These are phyloP conservation scores for Ctenopoma kingsleyae DNA, from an alignment of 2,797 vertebrate genomes.

Conservation along the genomic window DNA sequence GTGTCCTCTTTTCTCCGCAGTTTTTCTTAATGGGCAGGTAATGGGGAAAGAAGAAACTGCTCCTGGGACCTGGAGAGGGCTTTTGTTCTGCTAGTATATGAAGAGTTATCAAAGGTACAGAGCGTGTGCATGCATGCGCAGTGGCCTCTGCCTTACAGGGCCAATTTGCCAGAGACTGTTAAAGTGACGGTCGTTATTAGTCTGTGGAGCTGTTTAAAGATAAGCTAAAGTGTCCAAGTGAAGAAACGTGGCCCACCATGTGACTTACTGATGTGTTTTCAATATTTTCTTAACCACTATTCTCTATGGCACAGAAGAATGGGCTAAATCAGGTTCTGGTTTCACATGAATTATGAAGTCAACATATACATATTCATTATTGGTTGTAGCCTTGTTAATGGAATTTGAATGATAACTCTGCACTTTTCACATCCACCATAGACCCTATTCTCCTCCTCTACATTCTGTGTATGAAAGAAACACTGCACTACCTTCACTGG, in stretches of 20 bases:
- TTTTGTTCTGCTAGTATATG: conserved; percentile 60
- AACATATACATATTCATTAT: no score
- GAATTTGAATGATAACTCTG: background rate
- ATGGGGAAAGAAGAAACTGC: conserved; percentile 58
- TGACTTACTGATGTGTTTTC: no score
- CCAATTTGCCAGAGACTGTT: no score
- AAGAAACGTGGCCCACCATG: no score
- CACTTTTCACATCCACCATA: background rate
- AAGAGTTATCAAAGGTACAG: conserved; percentile 49
- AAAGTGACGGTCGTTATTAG: no score
- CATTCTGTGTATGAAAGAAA: background rate
- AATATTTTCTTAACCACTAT: no score
- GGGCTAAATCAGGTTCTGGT: no score
- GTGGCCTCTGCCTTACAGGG: background rate
- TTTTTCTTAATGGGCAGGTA: conserved; percentile 68
- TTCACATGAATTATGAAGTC: no score
- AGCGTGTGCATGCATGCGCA: background rate
- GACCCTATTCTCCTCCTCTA: background rate
- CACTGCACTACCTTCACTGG: no score
- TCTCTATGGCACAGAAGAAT: no score
- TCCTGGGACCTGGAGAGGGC: conserved; percentile 36
- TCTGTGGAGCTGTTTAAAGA: background rate
- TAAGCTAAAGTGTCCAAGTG: background rate
- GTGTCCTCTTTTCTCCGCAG: conserved; percentile 45
- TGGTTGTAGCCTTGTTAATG: no score